A percentile compares a stretch with the other conserved stretches of the same genome.
These are phyloP conservation scores for Gymnorhina tibicen DNA, from an alignment of 2,113 vertebrate genomes.

Conservation along the genomic window DNA sequence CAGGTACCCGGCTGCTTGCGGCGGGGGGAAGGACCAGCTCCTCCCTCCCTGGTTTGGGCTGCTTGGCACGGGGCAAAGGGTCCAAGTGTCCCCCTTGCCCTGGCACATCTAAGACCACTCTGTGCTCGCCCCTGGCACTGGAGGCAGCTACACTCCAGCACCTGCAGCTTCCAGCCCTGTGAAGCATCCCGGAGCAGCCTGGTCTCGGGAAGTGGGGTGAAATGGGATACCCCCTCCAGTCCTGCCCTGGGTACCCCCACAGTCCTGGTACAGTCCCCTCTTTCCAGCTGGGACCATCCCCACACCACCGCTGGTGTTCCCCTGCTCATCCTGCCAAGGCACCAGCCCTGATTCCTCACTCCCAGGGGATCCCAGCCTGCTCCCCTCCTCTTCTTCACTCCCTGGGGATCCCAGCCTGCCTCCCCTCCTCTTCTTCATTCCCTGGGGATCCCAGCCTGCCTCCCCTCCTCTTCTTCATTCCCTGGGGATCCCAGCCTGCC, in stretches of 20 bases:
- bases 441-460: not conserved
- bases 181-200: not conserved
- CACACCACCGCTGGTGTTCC: not conserved
- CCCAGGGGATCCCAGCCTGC: not conserved
- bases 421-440: not conserved
- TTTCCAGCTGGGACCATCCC: not conserved
- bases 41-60: not conserved
- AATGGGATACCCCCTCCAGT: not conserved
- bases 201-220: accelerated
- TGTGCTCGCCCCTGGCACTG: accelerated
- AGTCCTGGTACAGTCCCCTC: not conserved
- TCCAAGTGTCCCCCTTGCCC: not conserved
- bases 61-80: not conserved
- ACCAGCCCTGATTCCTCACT: not conserved
- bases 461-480: too few species aligned
- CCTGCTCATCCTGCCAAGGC: not conserved
- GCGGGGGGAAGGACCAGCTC: not conserved
- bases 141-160: not conserved
- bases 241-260: not conserved
- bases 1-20: constrained; percentile 75
- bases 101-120: not conserved
- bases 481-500: not conserved
- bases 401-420: not conserved
- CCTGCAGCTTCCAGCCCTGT: not conserved
- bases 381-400: too few species aligned